Base-by-base conservation (phyloP, 2,797 vertebrate species). In the Cygnus olor region DNA sequence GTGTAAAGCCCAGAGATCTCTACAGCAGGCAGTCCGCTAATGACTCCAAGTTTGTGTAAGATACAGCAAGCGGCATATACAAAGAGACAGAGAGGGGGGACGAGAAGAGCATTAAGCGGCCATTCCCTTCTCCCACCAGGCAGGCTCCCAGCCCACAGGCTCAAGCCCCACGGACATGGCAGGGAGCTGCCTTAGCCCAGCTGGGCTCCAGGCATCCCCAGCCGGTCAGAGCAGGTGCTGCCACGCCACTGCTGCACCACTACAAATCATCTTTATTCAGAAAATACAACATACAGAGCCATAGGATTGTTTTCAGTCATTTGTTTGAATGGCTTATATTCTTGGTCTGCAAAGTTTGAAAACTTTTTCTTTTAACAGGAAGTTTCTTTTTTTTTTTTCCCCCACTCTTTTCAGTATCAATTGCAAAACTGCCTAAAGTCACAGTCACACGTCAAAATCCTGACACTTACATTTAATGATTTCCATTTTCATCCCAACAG, bases 1-100 rank as follows among this genome's bases (percentile, higher is more conserved):
- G 68, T 68, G 66, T 66, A 81, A 95, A 97, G 85, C 92, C 91
- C 86, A 64, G 85, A 94, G 74, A 94, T 90, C 34, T 89, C 93
- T 95, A 63, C 92, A 94, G 93, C 95, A 94, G 96, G 92, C 88
- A 96, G 91, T 84, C 94, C 91, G 74, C 95, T 97, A 96, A 95
- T 88, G 95, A 96, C 80, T 95, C 81, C 64, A 77, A 93, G 79
- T 79, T 73, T 91, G 81, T 85, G 56, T 61, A 73, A 92, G 76
- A 78, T 20, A 72, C 22, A 79, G 56, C 70, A 28, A 69, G 64
- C 70, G 40, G 63, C 57, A 83, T 21, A 22, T 22, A 54, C n/a
- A 40, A 47, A 80, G 71, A 65, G 21, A 57, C 30, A 66, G 24
- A 36, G 36, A 40, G 61, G 57, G 42, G 15, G 44, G 32, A 45